Base-by-base conservation (phyloP, 92 coral and sea anemone species). In the Parazoanthus swiftii region DNA sequence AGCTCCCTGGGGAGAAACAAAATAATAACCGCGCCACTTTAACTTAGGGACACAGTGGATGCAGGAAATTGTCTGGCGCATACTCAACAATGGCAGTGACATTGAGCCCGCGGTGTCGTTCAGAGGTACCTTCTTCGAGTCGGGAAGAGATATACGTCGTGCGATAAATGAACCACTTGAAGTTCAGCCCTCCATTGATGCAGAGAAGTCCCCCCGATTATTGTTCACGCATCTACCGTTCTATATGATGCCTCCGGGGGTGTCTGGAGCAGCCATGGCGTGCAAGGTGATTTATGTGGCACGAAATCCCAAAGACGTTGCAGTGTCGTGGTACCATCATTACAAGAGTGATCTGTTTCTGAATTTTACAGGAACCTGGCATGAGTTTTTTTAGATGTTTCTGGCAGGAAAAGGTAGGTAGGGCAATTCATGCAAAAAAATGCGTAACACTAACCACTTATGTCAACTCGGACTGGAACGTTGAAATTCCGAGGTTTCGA, bases 41-140 rank as follows among this genome's bases (percentile, higher is more conserved):
- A 9, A 46, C 8, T 72, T 72, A 72, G 76, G 76, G 33, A 72
- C 76, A 37, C 38, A 26, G 38, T 72, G 76, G 76, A 26, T 72
- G 38, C 76, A 8, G 13, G 76, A 72, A 37, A 72, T 72, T 33
- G 38, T 72, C 76, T 26, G 76, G 38, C 76, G 37, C 37, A 72
- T 72, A 11, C 42, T 72, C 38, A 72, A 72, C 37, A 26, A 16
- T 37, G 76, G 16, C 15, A 72, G 38, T 37, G 43, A 33, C 4
- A 72, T 72, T 4, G 76, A 72, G 16, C 42, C 76, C 33, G 38
- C 76, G 5, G 38, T 37, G 4, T 6, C 39, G 13, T 72, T 72
- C 39, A 72, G 76, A 29, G 76, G 76, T 14, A 72, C 33, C n/a
- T 72, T 72, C 76, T 72, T 72, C 76, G 76, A 72, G 37, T 72